phyloP scores from a whole-genome alignment of 2,113 vertebrate genomes.

The Isurus oxyrinchus region DNA sequence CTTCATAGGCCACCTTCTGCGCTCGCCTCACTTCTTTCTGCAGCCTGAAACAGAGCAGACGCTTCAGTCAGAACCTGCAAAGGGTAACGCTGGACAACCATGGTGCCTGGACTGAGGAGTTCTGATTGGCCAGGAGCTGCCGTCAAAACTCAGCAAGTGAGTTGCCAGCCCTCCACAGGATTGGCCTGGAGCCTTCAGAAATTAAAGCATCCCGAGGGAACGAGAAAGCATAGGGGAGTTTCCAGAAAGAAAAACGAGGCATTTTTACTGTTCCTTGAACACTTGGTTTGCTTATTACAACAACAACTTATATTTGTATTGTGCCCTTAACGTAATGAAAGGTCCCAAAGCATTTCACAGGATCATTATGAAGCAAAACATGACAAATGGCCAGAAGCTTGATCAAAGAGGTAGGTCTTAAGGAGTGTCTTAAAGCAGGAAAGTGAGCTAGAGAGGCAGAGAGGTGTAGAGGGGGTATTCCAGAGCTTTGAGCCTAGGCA shows the following conservation, averaged over 20 bases:
- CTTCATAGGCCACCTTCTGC: slow-evolving; percentile 43
- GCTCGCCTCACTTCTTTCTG: slow-evolving; percentile 44
- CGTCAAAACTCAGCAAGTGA: neutral
- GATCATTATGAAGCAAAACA: no score
- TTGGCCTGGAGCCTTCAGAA: neutral
- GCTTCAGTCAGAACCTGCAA: neutral
- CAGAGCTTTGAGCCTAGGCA: no score
- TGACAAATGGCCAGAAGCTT: no score
- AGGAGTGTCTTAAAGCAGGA: no score
- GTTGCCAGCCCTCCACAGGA: neutral
- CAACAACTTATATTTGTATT: no score
- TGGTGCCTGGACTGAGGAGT: no score
- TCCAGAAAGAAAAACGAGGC: neutral
- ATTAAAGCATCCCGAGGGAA: neutral
- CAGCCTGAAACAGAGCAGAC: slow-evolving; percentile 38
- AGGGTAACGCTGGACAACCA: neutral
- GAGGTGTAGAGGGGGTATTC: no score
- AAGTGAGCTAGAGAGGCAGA: no score
- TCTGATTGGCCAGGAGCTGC: neutral
- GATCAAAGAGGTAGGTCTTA: no score
- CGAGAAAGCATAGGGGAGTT: neutral
- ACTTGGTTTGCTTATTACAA: no score
- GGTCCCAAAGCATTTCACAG: no score
- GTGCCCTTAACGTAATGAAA: no score
- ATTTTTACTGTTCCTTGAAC: neutral